Evolutionary conservation across 2,113 vertebrate species (phyloP).

Genomic region (Gallinago jamesoni): DNA sequence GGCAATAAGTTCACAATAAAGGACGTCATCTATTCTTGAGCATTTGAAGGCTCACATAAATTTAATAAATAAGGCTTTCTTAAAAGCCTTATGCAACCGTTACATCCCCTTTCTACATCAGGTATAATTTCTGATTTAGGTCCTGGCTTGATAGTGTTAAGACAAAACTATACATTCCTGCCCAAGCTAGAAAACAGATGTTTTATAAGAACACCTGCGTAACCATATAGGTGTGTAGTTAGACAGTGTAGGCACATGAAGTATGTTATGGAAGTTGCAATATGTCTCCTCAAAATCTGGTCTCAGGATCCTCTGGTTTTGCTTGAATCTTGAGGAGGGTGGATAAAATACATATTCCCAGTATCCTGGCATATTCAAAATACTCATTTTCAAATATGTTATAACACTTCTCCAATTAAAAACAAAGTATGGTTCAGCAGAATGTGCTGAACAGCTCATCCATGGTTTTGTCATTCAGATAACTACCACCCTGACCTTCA

Average conservation of each 20-base stretch:
- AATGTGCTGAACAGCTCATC: not conserved
- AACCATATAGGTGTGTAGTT: not conserved
- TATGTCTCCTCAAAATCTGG: not conserved
- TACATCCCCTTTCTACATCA: not conserved
- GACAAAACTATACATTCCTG: not conserved
- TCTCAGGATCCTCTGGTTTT: not conserved
- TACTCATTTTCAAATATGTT: not conserved
- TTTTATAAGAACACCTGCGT: not conserved
- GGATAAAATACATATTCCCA: not conserved
- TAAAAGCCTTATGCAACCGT: not conserved
- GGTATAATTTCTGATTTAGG: not conserved
- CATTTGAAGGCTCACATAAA: not conserved
- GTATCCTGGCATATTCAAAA: not conserved
- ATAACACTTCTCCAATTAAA: not conserved
- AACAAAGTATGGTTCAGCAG: not conserved
- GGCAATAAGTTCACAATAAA: not conserved
- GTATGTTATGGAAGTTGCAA: not conserved
- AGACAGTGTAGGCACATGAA: not conserved
- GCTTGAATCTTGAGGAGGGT: not conserved
- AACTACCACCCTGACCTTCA: constrained; percentile 49
- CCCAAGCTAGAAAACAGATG: not conserved
- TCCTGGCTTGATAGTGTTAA: not conserved
- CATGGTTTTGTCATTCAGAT: not conserved
- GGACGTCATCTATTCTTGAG: not conserved
- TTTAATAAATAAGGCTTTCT: not conserved